Percentiles rank a stretch among this genome's conserved stretches.
Evolutionary conservation across 2,113 vertebrate species (phyloP).

Genomic region (Otis tarda): DNA sequence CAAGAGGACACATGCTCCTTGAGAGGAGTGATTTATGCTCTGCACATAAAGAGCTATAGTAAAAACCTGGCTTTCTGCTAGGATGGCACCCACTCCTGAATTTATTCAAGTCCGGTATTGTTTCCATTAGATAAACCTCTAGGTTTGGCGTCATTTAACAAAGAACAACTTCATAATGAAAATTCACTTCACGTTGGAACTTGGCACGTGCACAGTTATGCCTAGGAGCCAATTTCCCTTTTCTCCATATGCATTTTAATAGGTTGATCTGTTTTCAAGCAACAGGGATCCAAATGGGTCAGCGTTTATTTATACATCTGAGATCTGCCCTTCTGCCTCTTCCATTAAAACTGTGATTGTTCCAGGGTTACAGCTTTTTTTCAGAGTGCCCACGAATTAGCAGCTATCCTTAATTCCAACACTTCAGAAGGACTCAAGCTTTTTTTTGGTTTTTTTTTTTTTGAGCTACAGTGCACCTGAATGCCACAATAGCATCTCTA

Average conservation of each 20-base stretch:
- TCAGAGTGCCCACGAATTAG: background rate
- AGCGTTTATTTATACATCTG: background rate
- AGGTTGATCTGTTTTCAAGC: background rate
- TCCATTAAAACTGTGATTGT: background rate
- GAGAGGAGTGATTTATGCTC: background rate
- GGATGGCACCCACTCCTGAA: background rate
- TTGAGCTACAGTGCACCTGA: background rate
- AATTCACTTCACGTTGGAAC: background rate
- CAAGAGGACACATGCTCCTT: background rate
- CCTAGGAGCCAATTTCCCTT: background rate
- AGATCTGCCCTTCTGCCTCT: background rate
- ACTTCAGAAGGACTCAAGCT: background rate
- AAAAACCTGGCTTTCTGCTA: constrained; percentile 18
- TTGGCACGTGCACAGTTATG: background rate
- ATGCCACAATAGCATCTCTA: background rate
- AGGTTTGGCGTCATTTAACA: background rate
- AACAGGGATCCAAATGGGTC: background rate
- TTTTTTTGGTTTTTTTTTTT: background rate
- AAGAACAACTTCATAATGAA: constrained; percentile 11
- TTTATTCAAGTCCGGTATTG: background rate
- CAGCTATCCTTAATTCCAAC: background rate
- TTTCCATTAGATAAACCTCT: constrained; percentile 6
- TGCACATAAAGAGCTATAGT: background rate
- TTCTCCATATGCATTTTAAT: background rate
- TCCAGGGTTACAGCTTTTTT: background rate